Base-by-base conservation (phyloP, 2,113 vertebrate genomes). In the Dascyllus trimaculatus region DNA sequence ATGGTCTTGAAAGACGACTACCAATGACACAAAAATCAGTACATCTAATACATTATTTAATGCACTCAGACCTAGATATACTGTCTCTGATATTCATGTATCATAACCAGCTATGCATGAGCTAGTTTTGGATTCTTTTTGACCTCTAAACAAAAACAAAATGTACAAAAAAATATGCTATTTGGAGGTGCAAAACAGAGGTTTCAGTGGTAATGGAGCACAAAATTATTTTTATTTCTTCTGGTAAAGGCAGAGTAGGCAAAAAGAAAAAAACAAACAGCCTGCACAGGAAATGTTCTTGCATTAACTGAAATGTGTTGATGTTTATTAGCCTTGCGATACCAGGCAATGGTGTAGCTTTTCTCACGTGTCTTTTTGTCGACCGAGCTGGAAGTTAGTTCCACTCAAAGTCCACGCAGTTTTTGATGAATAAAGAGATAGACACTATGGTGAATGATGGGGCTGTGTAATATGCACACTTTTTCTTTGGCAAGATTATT, bases 21-120 rank as follows among this genome's bases (percentile, higher is more conserved):
- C 72, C 65, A 85, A 59, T 81, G 71, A 71, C 69, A 71, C 52
- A 78, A 78, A 83, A 87, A 85, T 83, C 79, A 66, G 70, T 89
- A 51, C 26, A 72, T 71, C 11, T 70, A 29, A 80, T 89, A 24
- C 52, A 74, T 82, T 73, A 85, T 88, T 82, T 62, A 88, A 45
- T 49, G 71, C 53, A 46, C 78, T 24, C 73, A 68, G 70, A 70
- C 76, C 70, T 67, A 76, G 61, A 85, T 80, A 46, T 46, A 68
- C 77, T 62, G 14, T 52, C 43, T 63, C 66, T 81, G 71, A 77
- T 79, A 79, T 79, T 68, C 38, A 75, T 67, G 73, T 40, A 60
- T 48, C 14, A 64, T 60, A 65, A 77, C 78, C 63, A 82, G 19
- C 53, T 66, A 49, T 25, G 38, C 22, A 76, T 69, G 63, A 78